A percentile compares a stretch with the other conserved stretches of the same genome.
Evolutionary conservation across 1,140 invertebrate species (phyloP).

Genomic region (Cylas formicarius): DNA sequence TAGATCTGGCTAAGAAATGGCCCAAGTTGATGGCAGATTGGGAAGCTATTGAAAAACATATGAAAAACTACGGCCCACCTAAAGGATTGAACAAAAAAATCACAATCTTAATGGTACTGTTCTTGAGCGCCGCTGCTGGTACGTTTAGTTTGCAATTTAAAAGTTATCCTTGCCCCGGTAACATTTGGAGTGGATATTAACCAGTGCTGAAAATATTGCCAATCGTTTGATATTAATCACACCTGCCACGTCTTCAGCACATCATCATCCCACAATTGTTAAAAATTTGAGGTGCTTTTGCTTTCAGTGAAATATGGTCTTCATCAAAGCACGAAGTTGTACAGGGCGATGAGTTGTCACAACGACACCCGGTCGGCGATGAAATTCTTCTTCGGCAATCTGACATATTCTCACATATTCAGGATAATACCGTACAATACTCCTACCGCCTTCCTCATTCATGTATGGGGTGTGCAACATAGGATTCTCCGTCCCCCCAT

Average conservation of each 20-base stretch:
- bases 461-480: slow-evolving; percentile 10
- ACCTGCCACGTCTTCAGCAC: too few species aligned
- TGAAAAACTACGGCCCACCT: slow-evolving; percentile 22
- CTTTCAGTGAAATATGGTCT: slow-evolving; percentile 24
- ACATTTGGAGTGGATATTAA: not conserved
- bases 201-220: slow-evolving; percentile 6
- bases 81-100: slow-evolving; percentile 14
- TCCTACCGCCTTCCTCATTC: slow-evolving; percentile 17
- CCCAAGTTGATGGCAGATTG: slow-evolving; percentile 21
- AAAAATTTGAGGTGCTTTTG: not conserved
- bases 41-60: slow-evolving; percentile 19
- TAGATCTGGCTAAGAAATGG: slow-evolving; percentile 25
- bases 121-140: slow-evolving; percentile 28
- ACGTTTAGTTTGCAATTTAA: slow-evolving; percentile 1
- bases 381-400: slow-evolving; percentile 19
- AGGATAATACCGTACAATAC: slow-evolving; percentile 16
- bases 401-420: slow-evolving; percentile 21
- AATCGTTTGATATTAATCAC: too few species aligned
- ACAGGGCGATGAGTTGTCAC: slow-evolving; percentile 15
- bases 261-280: not conserved
- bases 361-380: slow-evolving; percentile 11
- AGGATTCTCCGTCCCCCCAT: not conserved
- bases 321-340: slow-evolving; percentile 16
- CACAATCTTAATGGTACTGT: slow-evolving; percentile 11
- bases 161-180: not conserved